Conservation (phyloP, 1,140 invertebrate species). For the Micrasema longulum region DNA sequence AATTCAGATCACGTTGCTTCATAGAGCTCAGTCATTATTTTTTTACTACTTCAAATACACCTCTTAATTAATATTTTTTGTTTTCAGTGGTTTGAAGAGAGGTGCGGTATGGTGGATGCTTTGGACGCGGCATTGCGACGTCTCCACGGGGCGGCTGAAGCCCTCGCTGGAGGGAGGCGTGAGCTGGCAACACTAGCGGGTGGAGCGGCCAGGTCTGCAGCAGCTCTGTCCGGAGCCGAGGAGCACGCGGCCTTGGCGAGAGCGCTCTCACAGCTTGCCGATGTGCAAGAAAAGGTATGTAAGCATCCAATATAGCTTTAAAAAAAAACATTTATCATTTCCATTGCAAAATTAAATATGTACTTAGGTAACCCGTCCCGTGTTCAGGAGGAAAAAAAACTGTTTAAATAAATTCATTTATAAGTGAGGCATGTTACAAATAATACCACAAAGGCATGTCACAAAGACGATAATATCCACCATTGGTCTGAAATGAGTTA, state of each 20-base stretch:
- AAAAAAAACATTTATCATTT: slow-evolving; percentile 29
- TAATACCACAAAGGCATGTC: too few relatives aligned
- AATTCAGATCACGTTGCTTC: too few relatives aligned
- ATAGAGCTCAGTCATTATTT: too few relatives aligned
- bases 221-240: slow-evolving; percentile 94
- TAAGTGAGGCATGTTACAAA: too few relatives aligned
- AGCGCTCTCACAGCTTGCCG: slow-evolving; percentile 92
- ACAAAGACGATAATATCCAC: too few relatives aligned
- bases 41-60: too few relatives aligned
- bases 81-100: slow-evolving; percentile 97
- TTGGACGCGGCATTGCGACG: slow-evolving; percentile 91
- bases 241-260: slow-evolving; percentile 93
- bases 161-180: slow-evolving; percentile 86
- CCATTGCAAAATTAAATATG: too few relatives aligned
- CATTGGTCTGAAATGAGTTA: too few relatives aligned
- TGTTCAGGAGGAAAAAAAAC: too few relatives aligned
- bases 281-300: slow-evolving; percentile 90
- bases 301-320: too few relatives aligned
- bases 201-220: slow-evolving; percentile 82
- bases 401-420: too few relatives aligned
- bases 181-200: slow-evolving; percentile 87
- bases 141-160: slow-evolving; percentile 89
- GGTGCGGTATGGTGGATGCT: slow-evolving; percentile 90
- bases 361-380: too few relatives aligned
- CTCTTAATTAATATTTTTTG: not conserved